Evolutionary conservation across 1,140 invertebrate species (phyloP).

Genomic region (Drosophila elegans): DNA sequence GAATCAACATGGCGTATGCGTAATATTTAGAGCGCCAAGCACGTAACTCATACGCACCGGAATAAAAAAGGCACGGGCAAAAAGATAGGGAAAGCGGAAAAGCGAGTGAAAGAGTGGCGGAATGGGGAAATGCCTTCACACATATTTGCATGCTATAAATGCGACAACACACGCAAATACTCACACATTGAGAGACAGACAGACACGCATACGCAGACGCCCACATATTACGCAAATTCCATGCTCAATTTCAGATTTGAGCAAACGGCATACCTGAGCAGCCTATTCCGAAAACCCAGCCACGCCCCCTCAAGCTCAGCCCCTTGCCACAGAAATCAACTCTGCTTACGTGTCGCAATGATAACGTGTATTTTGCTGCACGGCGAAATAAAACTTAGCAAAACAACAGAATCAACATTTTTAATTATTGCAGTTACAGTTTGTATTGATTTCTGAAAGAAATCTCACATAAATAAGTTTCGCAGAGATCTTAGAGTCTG

Average conservation of each 20-base stretch:
- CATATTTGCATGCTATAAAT: conserved; percentile 67
- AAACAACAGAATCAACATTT: too few species aligned
- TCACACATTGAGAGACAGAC: conserved; percentile 11
- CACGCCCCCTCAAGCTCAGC: conserved; percentile 10
- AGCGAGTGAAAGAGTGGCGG: not conserved
- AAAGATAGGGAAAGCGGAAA: conserved; percentile 19
- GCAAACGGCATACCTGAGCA: conserved; percentile 65
- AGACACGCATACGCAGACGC: conserved; percentile 46
- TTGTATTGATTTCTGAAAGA: too few species aligned
- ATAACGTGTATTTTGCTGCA: conserved; percentile 56
- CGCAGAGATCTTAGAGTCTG: too few species aligned
- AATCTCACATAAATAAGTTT: too few species aligned
- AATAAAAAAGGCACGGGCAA: conserved; percentile 4
- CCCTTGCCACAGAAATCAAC: conserved; percentile 35
- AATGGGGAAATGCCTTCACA: conserved; percentile 46
- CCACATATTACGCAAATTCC: conserved; percentile 67
- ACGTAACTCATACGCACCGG: conserved; percentile 45
- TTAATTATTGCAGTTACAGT: too few species aligned
- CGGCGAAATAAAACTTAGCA: not conserved
- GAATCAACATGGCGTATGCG: conserved; percentile 35
- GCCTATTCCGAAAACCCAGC: conserved; percentile 31
- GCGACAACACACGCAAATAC: conserved; percentile 40
- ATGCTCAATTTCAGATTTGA: conserved; percentile 70
- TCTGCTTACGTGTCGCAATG: conserved; percentile 61
- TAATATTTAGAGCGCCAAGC: conserved; percentile 38